Conservation (phyloP, 2,797 vertebrate genomes). For the Gallinago solitaria region DNA sequence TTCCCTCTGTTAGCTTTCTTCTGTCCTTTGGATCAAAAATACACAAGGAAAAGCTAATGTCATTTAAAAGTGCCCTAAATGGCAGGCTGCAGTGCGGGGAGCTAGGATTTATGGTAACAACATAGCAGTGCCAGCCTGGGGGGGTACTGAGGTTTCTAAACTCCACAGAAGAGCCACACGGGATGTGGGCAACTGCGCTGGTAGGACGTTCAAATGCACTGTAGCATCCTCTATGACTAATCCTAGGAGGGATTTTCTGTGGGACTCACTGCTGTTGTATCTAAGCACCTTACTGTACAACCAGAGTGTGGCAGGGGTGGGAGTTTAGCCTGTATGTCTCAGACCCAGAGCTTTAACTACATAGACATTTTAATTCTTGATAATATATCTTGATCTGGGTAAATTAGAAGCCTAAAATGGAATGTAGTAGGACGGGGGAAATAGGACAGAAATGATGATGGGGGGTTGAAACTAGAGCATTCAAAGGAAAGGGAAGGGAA, state of each 20-base stretch:
- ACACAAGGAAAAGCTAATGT: conserved; percentile 23
- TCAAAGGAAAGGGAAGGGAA: neutral
- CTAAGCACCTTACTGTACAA: neutral
- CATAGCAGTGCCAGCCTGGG: neutral
- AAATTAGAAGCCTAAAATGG: conserved; percentile 18
- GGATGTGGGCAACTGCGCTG: neutral
- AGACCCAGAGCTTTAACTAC: neutral
- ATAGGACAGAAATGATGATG: neutral
- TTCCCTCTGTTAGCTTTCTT: conserved; percentile 41
- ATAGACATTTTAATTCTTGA: neutral
- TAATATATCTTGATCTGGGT: neutral
- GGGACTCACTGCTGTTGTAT: neutral
- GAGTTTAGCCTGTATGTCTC: neutral
- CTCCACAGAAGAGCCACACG: neutral
- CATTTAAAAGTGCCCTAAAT: conserved; percentile 33
- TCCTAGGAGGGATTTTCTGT: neutral
- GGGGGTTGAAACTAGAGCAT: neutral
- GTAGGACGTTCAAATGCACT: neutral
- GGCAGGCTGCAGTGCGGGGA: neutral
- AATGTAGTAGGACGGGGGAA: neutral
- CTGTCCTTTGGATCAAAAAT: conserved; percentile 50
- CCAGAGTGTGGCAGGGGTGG: neutral
- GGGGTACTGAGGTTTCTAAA: neutral
- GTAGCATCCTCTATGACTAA: neutral
- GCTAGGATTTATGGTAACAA: neutral